Evolutionary conservation across 2,888 invertebrate genomes (phyloP).

Genomic region (Drosophila longiperda): DNA sequence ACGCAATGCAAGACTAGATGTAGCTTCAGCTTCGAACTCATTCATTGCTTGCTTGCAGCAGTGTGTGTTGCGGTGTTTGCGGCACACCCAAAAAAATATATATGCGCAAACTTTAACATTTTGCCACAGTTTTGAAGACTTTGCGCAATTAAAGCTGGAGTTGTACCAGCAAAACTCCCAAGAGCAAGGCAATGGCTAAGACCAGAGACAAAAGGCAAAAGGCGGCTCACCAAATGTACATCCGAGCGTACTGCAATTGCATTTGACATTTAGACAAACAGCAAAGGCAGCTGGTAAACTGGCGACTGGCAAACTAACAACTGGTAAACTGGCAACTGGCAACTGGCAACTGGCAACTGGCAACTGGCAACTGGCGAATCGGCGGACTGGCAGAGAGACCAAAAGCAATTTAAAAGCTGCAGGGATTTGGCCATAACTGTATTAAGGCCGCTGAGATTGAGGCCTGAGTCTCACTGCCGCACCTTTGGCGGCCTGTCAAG

Average conservation of each 20-base stretch:
- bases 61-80: constrained; percentile 6
- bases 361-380: constrained; percentile 40
- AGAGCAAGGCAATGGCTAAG: constrained; percentile 40
- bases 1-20: constrained; percentile 50
- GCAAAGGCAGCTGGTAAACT: constrained; percentile 52
- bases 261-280: constrained; percentile 78
- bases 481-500: constrained; percentile 77
- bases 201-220: constrained; percentile 13
- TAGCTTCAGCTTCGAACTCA: constrained; percentile 16
- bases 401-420: constrained; percentile 78
- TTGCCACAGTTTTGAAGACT: constrained; percentile 48
- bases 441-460: constrained; percentile 63
- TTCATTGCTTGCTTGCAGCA: constrained; percentile 25
- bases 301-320: constrained; percentile 35
- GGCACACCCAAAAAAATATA: constrained; percentile 33
- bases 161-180: constrained; percentile 44
- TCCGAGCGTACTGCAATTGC: constrained; percentile 68
- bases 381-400: constrained; percentile 39
- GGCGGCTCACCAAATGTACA: constrained; percentile 61
- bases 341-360: constrained; percentile 33
- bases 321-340: constrained; percentile 30
- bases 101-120: constrained; percentile 66
- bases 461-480: constrained; percentile 56
- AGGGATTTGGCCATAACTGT: constrained; percentile 82
- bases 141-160: constrained; percentile 68